Conservation (phyloP, 2,888 invertebrate genomes). For the Drosophila affinis region DNA sequence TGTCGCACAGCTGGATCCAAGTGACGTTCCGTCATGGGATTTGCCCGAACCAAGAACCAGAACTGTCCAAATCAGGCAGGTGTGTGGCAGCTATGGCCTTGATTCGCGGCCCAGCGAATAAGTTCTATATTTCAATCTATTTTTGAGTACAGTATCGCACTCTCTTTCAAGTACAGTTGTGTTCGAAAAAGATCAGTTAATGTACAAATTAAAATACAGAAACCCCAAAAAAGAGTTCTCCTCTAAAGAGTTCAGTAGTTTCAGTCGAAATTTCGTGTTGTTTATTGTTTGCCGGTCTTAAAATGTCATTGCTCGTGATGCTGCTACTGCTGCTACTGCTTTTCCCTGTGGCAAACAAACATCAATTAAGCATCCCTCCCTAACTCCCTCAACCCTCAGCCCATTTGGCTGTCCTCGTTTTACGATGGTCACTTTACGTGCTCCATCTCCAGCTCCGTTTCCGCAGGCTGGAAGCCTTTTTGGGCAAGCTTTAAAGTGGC, state of each 20-base stretch:
- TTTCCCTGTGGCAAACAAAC: neutral
- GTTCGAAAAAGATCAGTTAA: no score
- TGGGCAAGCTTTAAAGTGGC: slow-evolving; percentile 29
- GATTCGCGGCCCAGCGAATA: neutral
- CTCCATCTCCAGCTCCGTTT: slow-evolving; percentile 1
- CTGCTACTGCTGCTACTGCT: neutral
- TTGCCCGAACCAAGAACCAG: slow-evolving; percentile 19
- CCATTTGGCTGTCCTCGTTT: slow-evolving; percentile 36
- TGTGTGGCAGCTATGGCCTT: neutral
- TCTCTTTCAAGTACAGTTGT: no score
- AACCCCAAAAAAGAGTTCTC: no score
- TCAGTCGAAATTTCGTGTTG: no score
- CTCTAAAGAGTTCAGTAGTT: no score
- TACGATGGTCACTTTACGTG: slow-evolving; percentile 51
- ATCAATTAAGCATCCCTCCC: slow-evolving; percentile 22
- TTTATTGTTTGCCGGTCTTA: no score
- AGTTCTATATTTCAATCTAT: no score
- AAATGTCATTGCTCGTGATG: neutral
- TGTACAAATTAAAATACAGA: no score
- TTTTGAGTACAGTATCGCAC: no score
- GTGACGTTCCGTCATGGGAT: slow-evolving; percentile 23
- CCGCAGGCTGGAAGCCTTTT: neutral
- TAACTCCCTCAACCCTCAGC: neutral
- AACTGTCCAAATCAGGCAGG: neutral
- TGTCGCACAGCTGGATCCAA: slow-evolving; percentile 41